These are phyloP conservation scores for Buceros bicornis DNA, from an alignment of 2,797 vertebrate species.

Conservation along the genomic window DNA sequence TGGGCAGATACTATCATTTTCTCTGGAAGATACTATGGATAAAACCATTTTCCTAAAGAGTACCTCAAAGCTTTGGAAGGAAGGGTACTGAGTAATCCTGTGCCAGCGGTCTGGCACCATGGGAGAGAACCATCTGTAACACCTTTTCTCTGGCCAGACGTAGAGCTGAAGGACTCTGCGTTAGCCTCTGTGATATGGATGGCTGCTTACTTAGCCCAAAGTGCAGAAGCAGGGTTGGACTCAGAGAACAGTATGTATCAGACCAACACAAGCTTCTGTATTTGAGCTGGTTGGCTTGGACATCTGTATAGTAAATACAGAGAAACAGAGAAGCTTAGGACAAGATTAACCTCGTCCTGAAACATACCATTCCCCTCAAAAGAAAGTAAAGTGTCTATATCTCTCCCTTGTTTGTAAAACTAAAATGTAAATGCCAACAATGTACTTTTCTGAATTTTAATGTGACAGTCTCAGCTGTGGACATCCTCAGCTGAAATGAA, in stretches of 20 bases:
- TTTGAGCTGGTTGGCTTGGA: background rate
- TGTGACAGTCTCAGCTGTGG: background rate
- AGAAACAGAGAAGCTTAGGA: background rate
- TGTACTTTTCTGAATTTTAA: background rate
- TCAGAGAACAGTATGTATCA: background rate
- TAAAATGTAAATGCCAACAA: background rate
- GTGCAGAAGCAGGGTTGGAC: background rate
- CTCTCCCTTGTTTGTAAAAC: background rate
- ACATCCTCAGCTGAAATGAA: background rate
- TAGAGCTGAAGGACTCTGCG: background rate
- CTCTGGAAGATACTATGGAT: background rate
- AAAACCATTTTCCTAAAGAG: background rate
- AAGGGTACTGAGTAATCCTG: background rate
- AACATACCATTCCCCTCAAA: background rate
- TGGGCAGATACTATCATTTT: background rate
- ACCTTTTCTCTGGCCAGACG: background rate
- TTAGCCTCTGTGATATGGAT: background rate
- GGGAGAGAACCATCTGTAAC: background rate
- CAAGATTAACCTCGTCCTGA: background rate
- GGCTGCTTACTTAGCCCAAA: background rate
- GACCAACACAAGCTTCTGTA: background rate
- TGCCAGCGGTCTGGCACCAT: fast-evolving
- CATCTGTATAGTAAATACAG: background rate
- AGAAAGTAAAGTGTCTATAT: background rate
- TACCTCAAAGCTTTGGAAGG: background rate